Percentiles rank a stretch among this genome's conserved stretches.
phyloP scores from a whole-genome alignment of 2,113 vertebrate genomes.

The Chascanopsetta lugubris region DNA sequence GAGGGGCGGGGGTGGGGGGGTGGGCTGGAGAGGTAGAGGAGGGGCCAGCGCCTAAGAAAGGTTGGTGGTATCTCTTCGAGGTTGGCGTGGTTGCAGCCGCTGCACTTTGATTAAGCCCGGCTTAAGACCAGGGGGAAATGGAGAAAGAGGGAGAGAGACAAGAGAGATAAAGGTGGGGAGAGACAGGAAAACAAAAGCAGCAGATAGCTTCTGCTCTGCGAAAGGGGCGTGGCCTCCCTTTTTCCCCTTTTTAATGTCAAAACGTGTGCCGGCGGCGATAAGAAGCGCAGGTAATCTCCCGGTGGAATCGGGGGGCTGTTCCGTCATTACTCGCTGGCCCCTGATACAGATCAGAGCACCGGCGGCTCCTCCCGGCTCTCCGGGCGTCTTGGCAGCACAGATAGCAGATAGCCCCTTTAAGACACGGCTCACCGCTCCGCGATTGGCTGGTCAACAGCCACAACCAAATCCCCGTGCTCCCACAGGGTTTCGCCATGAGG shows the following conservation, averaged over 20 bases:
- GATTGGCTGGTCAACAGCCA: constrained; percentile 73
- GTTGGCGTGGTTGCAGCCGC: constrained; percentile 18
- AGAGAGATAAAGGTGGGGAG: constrained; percentile 20
- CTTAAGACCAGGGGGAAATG: constrained; percentile 15
- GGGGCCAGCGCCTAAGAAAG: constrained; percentile 8
- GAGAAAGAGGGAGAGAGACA: constrained; percentile 16
- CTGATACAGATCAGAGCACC: constrained; percentile 65
- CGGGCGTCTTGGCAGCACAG: constrained; percentile 59
- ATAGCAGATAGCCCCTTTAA: constrained; percentile 72
- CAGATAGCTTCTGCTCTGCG: constrained; percentile 22
- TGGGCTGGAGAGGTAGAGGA: not conserved
- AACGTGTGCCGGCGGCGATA: constrained; percentile 68
- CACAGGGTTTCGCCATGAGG: constrained; percentile 43
- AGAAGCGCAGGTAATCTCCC: constrained; percentile 64
- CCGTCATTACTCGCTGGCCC: constrained; percentile 69
- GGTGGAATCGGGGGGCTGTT: constrained; percentile 58
- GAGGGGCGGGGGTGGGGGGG: no score
- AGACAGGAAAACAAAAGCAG: constrained; percentile 44
- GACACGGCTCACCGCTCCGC: constrained; percentile 62
- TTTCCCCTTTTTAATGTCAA: constrained; percentile 66
- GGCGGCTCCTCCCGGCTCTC: constrained; percentile 53
- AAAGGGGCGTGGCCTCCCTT: constrained; percentile 55
- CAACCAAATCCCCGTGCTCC: constrained; percentile 62
- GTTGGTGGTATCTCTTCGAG: constrained; percentile 36
- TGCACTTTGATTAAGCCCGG: constrained; percentile 47